Base-by-base conservation (phyloP, 2,113 vertebrate genomes). In the Tursiops truncatus region DNA sequence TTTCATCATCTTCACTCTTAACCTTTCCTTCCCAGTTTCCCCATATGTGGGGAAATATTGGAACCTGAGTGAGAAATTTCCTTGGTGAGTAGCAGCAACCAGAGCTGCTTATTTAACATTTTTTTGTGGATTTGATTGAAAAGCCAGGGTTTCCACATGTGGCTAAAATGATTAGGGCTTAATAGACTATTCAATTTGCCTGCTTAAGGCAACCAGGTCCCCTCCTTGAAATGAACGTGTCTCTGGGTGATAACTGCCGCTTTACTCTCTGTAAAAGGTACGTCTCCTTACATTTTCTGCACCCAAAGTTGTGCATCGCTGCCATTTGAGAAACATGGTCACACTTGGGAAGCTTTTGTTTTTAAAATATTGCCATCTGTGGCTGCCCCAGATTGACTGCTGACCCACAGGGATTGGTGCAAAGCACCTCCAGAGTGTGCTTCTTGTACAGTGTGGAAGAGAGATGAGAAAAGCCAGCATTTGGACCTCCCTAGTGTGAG, bases 351-450 rank as follows among this genome's bases (percentile, higher is more conserved):
- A 97, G 93, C 94, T 96, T 97, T 87, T 98, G 6, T 97, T 98
- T 98, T 97, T 97, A 95, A 97, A 98, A 98, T 98, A 97, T 92
- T 94, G 94, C 94, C 65, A 77, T 97, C 7, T 92, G 89, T 95
- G 96, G 95, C 98, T 97, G 80, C 96, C 98, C 95, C 28, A 60
- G 73, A 25, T 33, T 58, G 84, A 96, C 94, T 97, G 82, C 91
- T 94, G 67, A 60, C 80, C 96, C 91, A 13, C 89, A 60, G 90
- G 91, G 97, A 67, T 25, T 94, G 81, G 98, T 98, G 98, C 98
- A 80, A 98, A 99, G 98, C 98, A 99, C 98, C 98, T 60, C 90
- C 88, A 96, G 95, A 80, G 97, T 96, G 85, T 97, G 96, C 97
- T 93, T 96, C 89, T 94, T 96, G 95, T 97, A 65, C 88, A 80